These are phyloP conservation scores for Perdix hodgsoniae DNA, from an alignment of 2,797 vertebrate species.

Conservation along the genomic window DNA sequence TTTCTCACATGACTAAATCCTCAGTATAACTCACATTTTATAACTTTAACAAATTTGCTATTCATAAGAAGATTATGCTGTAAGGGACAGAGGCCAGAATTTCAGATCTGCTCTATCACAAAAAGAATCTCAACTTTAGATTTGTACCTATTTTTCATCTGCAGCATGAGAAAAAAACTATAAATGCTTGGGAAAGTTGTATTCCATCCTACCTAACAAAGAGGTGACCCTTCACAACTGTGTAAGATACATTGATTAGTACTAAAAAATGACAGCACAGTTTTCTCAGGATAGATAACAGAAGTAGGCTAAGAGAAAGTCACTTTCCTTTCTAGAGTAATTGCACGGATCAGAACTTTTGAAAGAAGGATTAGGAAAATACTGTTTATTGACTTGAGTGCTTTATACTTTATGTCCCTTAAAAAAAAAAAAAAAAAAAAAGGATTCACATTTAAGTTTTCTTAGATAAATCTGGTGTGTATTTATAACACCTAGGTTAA, in stretches of 20 bases:
- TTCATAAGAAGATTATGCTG: background rate
- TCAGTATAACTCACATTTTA: background rate
- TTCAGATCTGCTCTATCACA: background rate
- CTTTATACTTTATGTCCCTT: background rate
- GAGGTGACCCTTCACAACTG: background rate
- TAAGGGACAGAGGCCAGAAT: background rate
- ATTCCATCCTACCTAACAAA: background rate
- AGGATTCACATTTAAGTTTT: background rate
- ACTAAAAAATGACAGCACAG: background rate
- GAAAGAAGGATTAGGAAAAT: background rate
- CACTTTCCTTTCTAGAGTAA: background rate
- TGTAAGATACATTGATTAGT: background rate
- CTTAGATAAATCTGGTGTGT: background rate
- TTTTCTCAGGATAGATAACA: background rate
- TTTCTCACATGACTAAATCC: background rate
- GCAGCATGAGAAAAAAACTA: rapidly evolving
- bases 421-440: background rate
- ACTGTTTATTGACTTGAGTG: background rate
- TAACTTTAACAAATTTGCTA: background rate
- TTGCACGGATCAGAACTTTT: background rate
- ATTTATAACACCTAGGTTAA: background rate
- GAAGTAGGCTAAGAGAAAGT: background rate
- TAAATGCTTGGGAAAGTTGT: background rate
- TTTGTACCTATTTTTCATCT: background rate
- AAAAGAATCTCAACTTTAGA: background rate